Conservation (phyloP, 2,113 vertebrate species). For the Marcusenius ussheri region DNA sequence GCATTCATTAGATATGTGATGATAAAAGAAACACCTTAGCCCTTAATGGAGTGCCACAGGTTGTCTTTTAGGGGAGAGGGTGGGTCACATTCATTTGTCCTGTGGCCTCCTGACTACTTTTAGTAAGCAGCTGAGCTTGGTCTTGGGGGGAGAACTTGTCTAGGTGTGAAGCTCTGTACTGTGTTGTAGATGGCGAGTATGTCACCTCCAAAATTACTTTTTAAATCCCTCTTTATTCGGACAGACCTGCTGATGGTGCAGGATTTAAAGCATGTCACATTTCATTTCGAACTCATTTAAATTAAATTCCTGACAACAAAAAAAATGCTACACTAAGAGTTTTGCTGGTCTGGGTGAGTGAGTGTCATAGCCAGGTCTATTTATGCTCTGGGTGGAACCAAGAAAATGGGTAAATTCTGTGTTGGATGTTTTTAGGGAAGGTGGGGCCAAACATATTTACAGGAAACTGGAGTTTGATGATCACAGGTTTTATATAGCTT, state of each 20-base stretch:
- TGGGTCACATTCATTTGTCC: conserved; percentile 45
- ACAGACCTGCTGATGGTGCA: conserved; percentile 44
- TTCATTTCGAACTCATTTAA: conserved; percentile 40
- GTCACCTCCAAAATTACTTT: conserved; percentile 40
- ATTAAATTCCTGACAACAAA: conserved; percentile 29
- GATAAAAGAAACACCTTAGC: conserved; percentile 34
- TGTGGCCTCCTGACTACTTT: conserved; percentile 28
- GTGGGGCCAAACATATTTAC: not conserved
- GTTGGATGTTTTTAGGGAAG: not conserved
- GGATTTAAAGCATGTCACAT: conserved; percentile 31
- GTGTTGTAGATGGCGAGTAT: conserved; percentile 31
- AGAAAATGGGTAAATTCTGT: not conserved
- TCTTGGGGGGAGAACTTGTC: conserved; percentile 31
- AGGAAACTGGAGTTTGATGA: not conserved
- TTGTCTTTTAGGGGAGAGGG: conserved; percentile 41
- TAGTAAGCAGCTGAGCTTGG: conserved; percentile 44
- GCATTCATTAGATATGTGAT: conserved; percentile 58
- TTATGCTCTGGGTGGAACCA: not conserved
- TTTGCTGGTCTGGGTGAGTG: not conserved
- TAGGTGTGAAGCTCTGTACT: conserved; percentile 14
- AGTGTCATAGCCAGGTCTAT: not conserved
- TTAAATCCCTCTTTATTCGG: conserved; percentile 40
- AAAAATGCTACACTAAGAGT: conserved; percentile 27
- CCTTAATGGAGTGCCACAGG: conserved; percentile 48
- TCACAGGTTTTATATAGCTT: not conserved